Base-by-base conservation (phyloP, 2,797 vertebrate genomes). In the Sarcoramphus papa region DNA sequence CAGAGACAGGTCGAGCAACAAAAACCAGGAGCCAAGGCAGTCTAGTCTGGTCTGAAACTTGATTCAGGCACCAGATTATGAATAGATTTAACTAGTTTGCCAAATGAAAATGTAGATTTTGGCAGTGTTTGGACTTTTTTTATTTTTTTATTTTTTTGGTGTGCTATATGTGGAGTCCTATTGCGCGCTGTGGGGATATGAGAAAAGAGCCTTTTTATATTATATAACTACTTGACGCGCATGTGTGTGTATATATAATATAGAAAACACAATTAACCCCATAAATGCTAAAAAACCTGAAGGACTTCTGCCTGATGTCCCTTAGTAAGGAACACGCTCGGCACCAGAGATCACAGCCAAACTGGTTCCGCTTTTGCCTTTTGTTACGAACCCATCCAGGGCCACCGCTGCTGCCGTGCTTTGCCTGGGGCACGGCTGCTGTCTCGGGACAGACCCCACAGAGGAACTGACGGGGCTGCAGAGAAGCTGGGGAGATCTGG, bases 61-160 rank as follows among this genome's bases (percentile, higher is more conserved):
- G 98, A 98, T 98, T 98, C 98, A 98, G 96, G 96, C 98, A 97
- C 98, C 97, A 98, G 98, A 98, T 99, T 98, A 98, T 98, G 98
- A 98, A 98, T 98, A 98, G 98, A 98, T 98, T 96, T 96, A 98
- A 98, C 98, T 98, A 95, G 98, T 98, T 98, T 98, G 98, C 98
- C 98, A 99, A 99, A 98, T 81, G 98, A 98, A 99, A 99, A 98
- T 99, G 99, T 99, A 98, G 98, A 98, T 99, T 98, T 99, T 99
- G 99, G 99, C 99, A 97, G 84, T 37, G 90, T 91, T 81, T 97
- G 87, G 97, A 93, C 97, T 97, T 98, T 54, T 97, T 97, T 97
- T 86, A 97, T 97, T 97, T 96, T 98, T 97, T 98, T 78, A 50
- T 88, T 91, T 98, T 98, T 96, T 92, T 91, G 62, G 40, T 97